These are phyloP conservation scores for Rhopalosiphum nymphaeae DNA, from an alignment of 2,888 invertebrate genomes.

Conservation along the genomic window DNA sequence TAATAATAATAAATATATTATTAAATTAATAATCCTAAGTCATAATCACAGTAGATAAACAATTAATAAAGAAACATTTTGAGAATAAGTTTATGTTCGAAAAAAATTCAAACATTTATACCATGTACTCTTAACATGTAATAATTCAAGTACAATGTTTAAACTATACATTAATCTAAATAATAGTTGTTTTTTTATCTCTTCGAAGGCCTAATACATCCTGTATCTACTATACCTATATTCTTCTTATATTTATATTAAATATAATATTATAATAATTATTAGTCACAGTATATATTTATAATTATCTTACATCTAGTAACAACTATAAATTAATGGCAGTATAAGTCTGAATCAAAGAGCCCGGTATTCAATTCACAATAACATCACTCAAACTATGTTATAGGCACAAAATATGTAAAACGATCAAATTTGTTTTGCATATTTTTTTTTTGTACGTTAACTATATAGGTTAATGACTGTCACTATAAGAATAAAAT, in stretches of 20 bases:
- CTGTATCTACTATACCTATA: neutral
- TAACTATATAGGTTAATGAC: neutral
- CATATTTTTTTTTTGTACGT: constrained; percentile 20
- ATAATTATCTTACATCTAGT: constrained; percentile 45
- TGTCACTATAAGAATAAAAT: constrained; percentile 30
- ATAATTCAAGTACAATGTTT: constrained; percentile 48
- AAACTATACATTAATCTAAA: constrained; percentile 22
- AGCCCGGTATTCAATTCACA: constrained; percentile 51
- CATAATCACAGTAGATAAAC: constrained; percentile 60
- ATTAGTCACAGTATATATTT: constrained; percentile 44
- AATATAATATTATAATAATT: constrained; percentile 47
- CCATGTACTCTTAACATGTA: constrained; percentile 48
- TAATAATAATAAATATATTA: constrained; percentile 43
- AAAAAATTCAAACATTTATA: constrained; percentile 18
- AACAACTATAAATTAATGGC: constrained; percentile 62
- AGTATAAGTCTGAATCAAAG: constrained; percentile 52
- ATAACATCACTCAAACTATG: constrained; percentile 39
- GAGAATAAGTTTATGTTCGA: constrained; percentile 14
- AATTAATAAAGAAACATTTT: constrained; percentile 52
- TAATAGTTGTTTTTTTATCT: neutral
- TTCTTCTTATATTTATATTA: constrained; percentile 26
- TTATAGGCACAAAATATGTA: constrained; percentile 27
- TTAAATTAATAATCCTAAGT: constrained; percentile 51
- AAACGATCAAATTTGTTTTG: constrained; percentile 33
- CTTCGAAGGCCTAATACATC: neutral